Evolutionary conservation across 2,888 invertebrate species (phyloP), one percentile per base, ranked within the genome.

Genomic region (Isoperla grammatica): DNA sequence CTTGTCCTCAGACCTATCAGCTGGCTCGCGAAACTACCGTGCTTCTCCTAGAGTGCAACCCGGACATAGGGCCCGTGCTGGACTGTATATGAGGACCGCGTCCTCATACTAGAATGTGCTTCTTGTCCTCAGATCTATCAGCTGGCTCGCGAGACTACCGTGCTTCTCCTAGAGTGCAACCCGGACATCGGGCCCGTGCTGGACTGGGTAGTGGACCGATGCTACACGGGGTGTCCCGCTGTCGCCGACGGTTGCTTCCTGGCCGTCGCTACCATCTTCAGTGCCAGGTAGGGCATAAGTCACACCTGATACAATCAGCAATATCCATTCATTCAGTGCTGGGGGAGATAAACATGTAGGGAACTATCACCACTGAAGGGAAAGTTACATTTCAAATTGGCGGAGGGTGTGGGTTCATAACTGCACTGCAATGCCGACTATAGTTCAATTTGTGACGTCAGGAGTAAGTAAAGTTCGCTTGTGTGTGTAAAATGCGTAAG

Each of bases 121-220:
- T 12, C 15, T 64, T n/a, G 17, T 23, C 73, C 74, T 35, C 71
- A 95, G 95, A 87, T 95, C 67, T 92, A 93, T 75, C 85, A 87
- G 67, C 77, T 98, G 69, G 95, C 91, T 0, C 87, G 95, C 46
- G 95, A 97, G 75, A 96, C 96, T 0, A 90, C 97, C 22, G 91
- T 97, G 1, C 78, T 96, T 48, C 78, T 99, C 48, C 77, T 99
- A 65, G 97, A 99, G 75, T 92, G 93, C 70, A 99, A 96, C 77
- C 90, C 95, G 0, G 95, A 95, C 73, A 88, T 90, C 66, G 90
- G 92, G 0, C 84, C 90, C 4, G 77, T 99, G 56, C 78, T 99
- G 46, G 99, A 99, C 76, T 99, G 98, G 98, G 90, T 95, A 1
- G 95, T 99, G 53, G 95, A 97, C 78, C 86, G 95, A 60, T 99